These are phyloP conservation scores for Hedya salicella DNA, from an alignment of 2,888 invertebrate species.

Conservation along the genomic window DNA sequence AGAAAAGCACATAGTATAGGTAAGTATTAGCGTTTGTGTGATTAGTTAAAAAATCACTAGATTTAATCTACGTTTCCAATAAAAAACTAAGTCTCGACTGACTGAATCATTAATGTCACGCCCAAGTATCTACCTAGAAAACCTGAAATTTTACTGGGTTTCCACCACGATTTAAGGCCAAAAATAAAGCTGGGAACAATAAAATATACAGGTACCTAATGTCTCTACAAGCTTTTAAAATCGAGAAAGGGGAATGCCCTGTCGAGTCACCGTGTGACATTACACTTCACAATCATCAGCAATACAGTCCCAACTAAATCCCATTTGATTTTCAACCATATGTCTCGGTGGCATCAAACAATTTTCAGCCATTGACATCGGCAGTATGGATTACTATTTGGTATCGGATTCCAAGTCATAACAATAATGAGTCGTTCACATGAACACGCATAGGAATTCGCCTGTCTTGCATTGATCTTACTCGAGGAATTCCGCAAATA, in stretches of 20 bases:
- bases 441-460: constrained; percentile 40
- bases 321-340: neutral
- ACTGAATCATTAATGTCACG: too few relatives aligned
- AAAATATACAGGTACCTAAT: too few relatives aligned
- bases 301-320: neutral
- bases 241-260: constrained; percentile 67
- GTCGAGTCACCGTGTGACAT: constrained; percentile 56
- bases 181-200: too few relatives aligned
- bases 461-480: constrained; percentile 8
- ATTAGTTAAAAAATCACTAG: too few relatives aligned
- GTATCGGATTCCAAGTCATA: constrained; percentile 39
- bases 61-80: too few relatives aligned
- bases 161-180: too few relatives aligned
- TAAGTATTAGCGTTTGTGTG: too few relatives aligned
- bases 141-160: too few relatives aligned
- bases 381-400: constrained; percentile 4
- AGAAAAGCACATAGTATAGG: too few relatives aligned
- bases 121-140: neutral
- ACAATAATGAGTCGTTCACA: constrained; percentile 35
- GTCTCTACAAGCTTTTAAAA: constrained; percentile 32
- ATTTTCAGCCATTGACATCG: neutral
- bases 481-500: constrained; percentile 30
- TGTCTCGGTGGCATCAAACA: neutral
- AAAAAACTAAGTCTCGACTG: too few relatives aligned
- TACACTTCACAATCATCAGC: constrained; percentile 16